phyloP scores from a whole-genome alignment of 2,888 invertebrate genomes.

The Marronus borbonicus region DNA sequence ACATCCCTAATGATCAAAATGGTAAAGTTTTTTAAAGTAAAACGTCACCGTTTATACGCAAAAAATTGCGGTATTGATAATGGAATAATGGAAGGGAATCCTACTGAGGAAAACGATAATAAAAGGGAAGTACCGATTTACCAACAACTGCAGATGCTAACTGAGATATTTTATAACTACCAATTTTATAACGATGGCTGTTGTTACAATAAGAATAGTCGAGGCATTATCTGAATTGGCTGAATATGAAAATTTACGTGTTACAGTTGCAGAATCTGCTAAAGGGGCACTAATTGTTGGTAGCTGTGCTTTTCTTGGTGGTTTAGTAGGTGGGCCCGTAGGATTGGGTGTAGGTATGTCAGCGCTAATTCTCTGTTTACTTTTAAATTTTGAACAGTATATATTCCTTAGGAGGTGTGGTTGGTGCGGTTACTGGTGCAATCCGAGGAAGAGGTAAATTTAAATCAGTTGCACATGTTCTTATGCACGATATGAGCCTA shows the following conservation, averaged over 20 bases:
- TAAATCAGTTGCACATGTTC: slow-evolving; percentile 64
- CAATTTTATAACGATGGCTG: neutral
- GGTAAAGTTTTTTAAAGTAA: too few species aligned
- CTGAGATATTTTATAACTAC: neutral
- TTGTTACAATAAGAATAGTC: slow-evolving; percentile 6
- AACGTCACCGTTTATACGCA: too few species aligned
- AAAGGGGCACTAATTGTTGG: slow-evolving; percentile 66
- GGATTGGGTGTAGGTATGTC: slow-evolving; percentile 66
- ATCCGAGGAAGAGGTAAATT: slow-evolving; percentile 61
- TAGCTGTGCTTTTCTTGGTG: slow-evolving; percentile 65
- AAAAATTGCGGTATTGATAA: too few species aligned
- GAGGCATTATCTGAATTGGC: slow-evolving; percentile 58
- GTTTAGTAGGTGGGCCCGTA: slow-evolving; percentile 66
- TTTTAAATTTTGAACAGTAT: neutral
- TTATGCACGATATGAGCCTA: slow-evolving; percentile 63
- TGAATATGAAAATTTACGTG: slow-evolving; percentile 64
- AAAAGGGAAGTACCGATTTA: too few species aligned
- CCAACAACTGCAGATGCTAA: too few species aligned
- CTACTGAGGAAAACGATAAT: too few species aligned
- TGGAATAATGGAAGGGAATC: too few species aligned
- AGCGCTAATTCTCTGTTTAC: neutral
- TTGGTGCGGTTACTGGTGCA: slow-evolving; percentile 63
- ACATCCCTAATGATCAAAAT: too few species aligned
- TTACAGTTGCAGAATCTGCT: slow-evolving; percentile 63
- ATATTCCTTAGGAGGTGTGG: slow-evolving; percentile 62